Evolutionary conservation across 2,797 vertebrate species (phyloP).

Genomic region (Micropoecilia bifurca): DNA sequence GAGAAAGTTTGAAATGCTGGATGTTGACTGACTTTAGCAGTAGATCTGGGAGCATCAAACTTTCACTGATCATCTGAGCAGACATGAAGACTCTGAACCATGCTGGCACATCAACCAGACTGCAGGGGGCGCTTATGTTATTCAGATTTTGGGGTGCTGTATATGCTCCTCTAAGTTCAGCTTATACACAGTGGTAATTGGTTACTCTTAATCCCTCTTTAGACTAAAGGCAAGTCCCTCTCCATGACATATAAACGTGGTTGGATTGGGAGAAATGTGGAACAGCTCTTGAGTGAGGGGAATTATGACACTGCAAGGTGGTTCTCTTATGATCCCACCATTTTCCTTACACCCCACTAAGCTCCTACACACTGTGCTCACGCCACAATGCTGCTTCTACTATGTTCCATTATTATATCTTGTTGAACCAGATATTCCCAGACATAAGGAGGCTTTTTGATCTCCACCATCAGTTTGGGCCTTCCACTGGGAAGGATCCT

Average conservation of each 20-base stretch:
- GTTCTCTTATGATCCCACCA: not conserved
- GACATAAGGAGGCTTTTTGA: not conserved
- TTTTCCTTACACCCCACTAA: not conserved
- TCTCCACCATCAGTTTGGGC: not conserved
- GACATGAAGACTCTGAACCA: not conserved
- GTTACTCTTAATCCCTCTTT: not conserved
- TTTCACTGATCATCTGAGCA: not conserved
- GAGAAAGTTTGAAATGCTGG: constrained; percentile 58
- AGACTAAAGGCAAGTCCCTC: not conserved
- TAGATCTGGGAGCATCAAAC: constrained; percentile 2
- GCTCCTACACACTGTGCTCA: not conserved
- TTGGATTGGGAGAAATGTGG: not conserved
- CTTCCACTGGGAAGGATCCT: not conserved
- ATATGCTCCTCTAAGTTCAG: not conserved
- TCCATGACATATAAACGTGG: not conserved
- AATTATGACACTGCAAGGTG: not conserved
- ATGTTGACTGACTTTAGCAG: constrained; percentile 29
- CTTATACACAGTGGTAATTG: not conserved
- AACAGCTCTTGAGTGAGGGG: not conserved
- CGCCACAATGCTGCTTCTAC: not conserved
- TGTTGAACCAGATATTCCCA: not conserved
- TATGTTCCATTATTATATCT: not conserved
- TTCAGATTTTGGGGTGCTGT: too few species aligned
- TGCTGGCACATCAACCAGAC: not conserved
- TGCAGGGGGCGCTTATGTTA: too few species aligned